Evolutionary conservation across 2,888 invertebrate genomes (phyloP).

Genomic region (Nemapogon koenigi): DNA sequence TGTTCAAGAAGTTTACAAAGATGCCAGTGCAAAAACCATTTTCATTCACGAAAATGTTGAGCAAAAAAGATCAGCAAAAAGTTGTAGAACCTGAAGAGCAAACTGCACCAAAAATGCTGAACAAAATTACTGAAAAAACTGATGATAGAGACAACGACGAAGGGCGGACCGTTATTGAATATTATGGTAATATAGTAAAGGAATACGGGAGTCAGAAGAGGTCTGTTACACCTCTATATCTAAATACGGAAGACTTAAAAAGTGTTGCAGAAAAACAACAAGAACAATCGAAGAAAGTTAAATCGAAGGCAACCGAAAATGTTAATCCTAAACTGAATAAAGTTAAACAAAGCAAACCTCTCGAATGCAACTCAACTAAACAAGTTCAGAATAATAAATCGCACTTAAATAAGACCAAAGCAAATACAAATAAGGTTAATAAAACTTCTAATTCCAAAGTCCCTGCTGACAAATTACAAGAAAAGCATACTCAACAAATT

Average conservation of each 20-base stretch:
- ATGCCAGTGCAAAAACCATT: slow-evolving; percentile 43
- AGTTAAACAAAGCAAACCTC: slow-evolving; percentile 18
- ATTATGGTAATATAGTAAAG: slow-evolving; percentile 81
- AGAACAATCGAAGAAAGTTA: slow-evolving; percentile 27
- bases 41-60: slow-evolving; percentile 39
- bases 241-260: slow-evolving; percentile 69
- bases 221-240: slow-evolving; percentile 57
- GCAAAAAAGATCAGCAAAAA: slow-evolving; percentile 40
- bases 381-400: slow-evolving; percentile 17
- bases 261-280: slow-evolving; percentile 62
- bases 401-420: slow-evolving; percentile 13
- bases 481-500: slow-evolving; percentile 24
- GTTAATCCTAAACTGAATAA: slow-evolving; percentile 18
- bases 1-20: slow-evolving; percentile 51
- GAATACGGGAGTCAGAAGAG: slow-evolving; percentile 68
- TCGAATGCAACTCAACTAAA: slow-evolving; percentile 10
- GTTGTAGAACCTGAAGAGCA: slow-evolving; percentile 18
- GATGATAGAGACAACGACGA: slow-evolving; percentile 65
- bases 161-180: slow-evolving; percentile 74
- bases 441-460: slow-evolving; percentile 16
- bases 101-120: not conserved
- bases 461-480: slow-evolving; percentile 12
- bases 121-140: slow-evolving; percentile 23
- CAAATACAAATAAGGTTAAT: slow-evolving; percentile 20
- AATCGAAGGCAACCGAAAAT: slow-evolving; percentile 27